Base-by-base conservation (phyloP, 2,113 vertebrate species). In the Amphiprion percula region DNA sequence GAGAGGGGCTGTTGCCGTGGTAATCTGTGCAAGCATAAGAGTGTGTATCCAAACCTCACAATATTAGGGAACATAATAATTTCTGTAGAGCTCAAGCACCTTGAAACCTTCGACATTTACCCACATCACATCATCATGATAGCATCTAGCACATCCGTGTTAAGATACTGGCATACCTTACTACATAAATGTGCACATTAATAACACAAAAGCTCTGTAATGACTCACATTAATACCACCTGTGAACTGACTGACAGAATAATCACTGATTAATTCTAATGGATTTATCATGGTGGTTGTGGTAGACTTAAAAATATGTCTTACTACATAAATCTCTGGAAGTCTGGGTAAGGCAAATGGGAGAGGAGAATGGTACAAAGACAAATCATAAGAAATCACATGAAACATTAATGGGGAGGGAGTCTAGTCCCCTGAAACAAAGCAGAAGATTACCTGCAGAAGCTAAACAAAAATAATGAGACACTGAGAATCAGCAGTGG, bases 401-500 rank as follows among this genome's bases (percentile, higher is more conserved):
- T 24, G 47, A 80, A 82, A 82, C 62, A 77, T 78, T 69, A 49
- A 76, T 52, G 53, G 23, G 55, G 68, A 73, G 52, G 72, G 47
- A 80, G 66, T 64, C 28, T 9, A 46, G 52, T 33, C 80, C 54
- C 62, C 44, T n/a, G 83, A 84, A 76, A 82, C 68, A 37, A 47
- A 79, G 71, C 15, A 54, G 60, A 64, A 76, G 72, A 90, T 87
- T 87, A 79, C 80, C 77, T 79, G 69, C 68, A 90, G 83, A 19
- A 64, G 69, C 56, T 55, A 49, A 47, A 80, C 69, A 83, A 79
- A 88, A 88, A 81, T 87, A 90, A 88, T 88, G 78, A 85, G 79
- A 80, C 82, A 37, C 59, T 61, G 77, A 59, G 66, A 87, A 82
- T 72, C 62, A 67, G 74, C 72, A 79, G 15, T n/a, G 26, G 68